phyloP scores from a whole-genome alignment of 1,140 invertebrate species.

The Drosophila novamexicana region DNA sequence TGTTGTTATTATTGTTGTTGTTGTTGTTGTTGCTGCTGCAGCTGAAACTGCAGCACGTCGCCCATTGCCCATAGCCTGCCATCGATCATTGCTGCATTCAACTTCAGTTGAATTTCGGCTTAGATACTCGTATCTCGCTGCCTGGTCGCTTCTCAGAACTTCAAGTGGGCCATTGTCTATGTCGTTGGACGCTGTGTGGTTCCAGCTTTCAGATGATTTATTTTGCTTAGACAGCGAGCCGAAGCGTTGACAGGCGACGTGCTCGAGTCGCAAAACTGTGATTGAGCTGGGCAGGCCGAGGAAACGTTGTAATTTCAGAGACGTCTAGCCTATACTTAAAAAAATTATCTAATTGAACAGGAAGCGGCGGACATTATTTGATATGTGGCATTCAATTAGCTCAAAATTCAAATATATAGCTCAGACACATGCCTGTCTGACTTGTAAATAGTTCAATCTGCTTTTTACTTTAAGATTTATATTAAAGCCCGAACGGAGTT shows the following conservation, averaged over 20 bases:
- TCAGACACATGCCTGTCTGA: background rate
- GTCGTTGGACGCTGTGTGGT: background rate
- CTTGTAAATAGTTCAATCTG: too few species aligned
- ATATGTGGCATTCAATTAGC: background rate
- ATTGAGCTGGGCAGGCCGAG: background rate
- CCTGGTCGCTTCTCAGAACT: constrained; percentile 37
- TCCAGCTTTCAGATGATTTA: constrained; percentile 26
- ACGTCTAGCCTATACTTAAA: background rate
- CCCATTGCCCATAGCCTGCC: constrained; percentile 16
- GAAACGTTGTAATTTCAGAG: background rate
- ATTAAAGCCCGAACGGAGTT: too few species aligned
- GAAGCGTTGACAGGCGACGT: constrained; percentile 14
- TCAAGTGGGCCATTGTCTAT: constrained; percentile 37
- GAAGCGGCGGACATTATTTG: background rate
- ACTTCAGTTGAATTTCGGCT: constrained; percentile 48
- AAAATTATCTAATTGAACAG: background rate
- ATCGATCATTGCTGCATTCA: constrained; percentile 43
- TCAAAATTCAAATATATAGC: background rate
- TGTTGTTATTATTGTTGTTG: constrained; percentile 31
- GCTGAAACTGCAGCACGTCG: constrained; percentile 14
- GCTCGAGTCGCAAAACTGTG: constrained; percentile 1
- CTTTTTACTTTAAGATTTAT: too few species aligned
- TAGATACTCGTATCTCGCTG: constrained; percentile 8
- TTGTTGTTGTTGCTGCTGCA: constrained; percentile 15
- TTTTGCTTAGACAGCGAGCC: background rate